Evolutionary conservation across 2,797 vertebrate species (phyloP).

Genomic region (Siniperca scherzeri): DNA sequence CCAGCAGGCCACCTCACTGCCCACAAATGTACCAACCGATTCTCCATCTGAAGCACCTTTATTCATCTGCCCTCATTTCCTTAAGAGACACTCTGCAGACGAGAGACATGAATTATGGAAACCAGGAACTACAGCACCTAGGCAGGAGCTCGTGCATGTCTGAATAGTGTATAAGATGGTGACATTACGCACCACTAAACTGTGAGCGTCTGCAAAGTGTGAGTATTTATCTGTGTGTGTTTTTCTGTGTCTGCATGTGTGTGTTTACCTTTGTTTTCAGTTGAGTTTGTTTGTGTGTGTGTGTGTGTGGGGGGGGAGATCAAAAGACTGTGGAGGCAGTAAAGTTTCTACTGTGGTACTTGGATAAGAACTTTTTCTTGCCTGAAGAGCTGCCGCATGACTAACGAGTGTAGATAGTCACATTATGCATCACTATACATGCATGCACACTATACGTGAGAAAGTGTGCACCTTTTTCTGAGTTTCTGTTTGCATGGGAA

Average conservation of each 20-base stretch:
- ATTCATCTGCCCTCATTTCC: conserved; percentile 63
- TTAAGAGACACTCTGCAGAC: conserved; percentile 52
- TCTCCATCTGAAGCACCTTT: conserved; percentile 40
- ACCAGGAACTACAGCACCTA: conserved; percentile 50
- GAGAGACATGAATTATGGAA: conserved; percentile 65
- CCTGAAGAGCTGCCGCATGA: conserved; percentile 34
- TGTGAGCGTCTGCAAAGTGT: conserved; percentile 39
- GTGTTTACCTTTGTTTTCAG: conserved; percentile 59
- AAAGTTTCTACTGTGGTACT: conserved; percentile 52
- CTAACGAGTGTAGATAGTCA: conserved; percentile 15
- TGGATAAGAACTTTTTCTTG: conserved; percentile 42
- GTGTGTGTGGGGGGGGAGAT: conserved; percentile 57
- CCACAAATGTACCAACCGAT: conserved; percentile 27
- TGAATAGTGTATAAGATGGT: conserved; percentile 45
- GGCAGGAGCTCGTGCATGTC: conserved; percentile 34
- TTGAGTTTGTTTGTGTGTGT: conserved; percentile 47
- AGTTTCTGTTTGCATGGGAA: neutral
- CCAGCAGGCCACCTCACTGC: conserved; percentile 23
- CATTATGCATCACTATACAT: conserved; percentile 16
- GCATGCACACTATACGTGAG: neutral
- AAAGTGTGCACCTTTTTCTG: too few relatives aligned
- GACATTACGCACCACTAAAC: conserved; percentile 60
- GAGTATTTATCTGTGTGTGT: conserved; percentile 35
- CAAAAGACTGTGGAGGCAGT: conserved; percentile 46
- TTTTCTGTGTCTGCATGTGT: conserved; percentile 33